Base-by-base conservation (phyloP, 1,140 invertebrate species). In the Diorhabda elongata region DNA sequence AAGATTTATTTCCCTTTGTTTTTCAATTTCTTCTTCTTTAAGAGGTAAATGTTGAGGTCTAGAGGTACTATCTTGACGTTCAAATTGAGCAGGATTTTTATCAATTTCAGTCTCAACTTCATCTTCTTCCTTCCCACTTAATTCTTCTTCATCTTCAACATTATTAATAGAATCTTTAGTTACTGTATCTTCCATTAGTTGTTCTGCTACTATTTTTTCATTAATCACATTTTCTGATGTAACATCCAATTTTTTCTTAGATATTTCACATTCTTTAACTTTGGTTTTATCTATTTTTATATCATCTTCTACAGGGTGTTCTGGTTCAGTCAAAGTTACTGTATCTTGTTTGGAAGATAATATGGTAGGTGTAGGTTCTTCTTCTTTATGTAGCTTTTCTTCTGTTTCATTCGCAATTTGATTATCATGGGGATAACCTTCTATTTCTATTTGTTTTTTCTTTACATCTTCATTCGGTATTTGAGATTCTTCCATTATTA, bases 11-110 rank as follows among this genome's bases (percentile, higher is more conserved):
- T 73, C 72, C 61, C 68, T 52, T 61, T 64, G 64, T 8, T 11
- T 42, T 41, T 67, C 42, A 3, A 69, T 61, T 43, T 68, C 69
- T 47, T 74, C 64, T 45, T 72, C 70, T 6, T 70, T 71, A 41
- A 77, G 62, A 41, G 68, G 60, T 43, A 77, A 67, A 65, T 74
- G 66, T 44, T 74, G 64, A 56, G 76, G 76, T 44, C 76, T 71
- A 9, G 58, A 67, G 2, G 61, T 8, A 3, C 61, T 60, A 58
- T 71, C 70, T n/a, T 61, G n/a, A 0, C 59, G 41, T 41, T 63
- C 41, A 43, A 61, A 42, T 43, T 61, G 26, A 42, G 45, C 41
- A 0, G 11, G 4, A 47, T 42, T 26, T 61, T 42, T 8, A 60
- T n/a, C 8, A n/a, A n/a, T 42, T 60, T 60, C 8, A n/a, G 26